phyloP scores from a whole-genome alignment of 2,113 vertebrate genomes.

The Saguinus imperator region DNA sequence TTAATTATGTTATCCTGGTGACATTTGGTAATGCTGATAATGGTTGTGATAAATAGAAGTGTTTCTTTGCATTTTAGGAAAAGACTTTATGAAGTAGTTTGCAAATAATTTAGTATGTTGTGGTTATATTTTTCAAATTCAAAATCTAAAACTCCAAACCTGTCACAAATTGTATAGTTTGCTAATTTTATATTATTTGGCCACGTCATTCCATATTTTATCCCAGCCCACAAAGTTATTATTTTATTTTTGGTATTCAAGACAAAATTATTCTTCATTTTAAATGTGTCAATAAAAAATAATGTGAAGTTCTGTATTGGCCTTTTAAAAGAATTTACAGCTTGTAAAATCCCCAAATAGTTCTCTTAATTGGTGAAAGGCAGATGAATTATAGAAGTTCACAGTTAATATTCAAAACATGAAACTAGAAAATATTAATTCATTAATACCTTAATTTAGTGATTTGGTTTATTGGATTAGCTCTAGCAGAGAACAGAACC shows the following conservation, averaged over 20 bases:
- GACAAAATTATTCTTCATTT: slow-evolving; percentile 32
- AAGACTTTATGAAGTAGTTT: neutral
- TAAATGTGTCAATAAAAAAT: slow-evolving; percentile 49
- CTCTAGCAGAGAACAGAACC: slow-evolving; percentile 23
- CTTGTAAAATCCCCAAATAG: slow-evolving; percentile 30
- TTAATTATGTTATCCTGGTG: neutral
- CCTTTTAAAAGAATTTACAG: slow-evolving; percentile 34
- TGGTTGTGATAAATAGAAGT: neutral
- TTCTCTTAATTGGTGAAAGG: neutral
- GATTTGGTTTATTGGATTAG: slow-evolving; percentile 55
- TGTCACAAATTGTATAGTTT: neutral
- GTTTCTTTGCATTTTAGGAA: neutral
- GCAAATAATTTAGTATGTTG: neutral
- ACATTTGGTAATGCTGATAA: neutral
- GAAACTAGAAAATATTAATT: neutral
- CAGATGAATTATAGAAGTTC: slow-evolving; percentile 5
- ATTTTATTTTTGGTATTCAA: slow-evolving; percentile 41
- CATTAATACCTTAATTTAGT: slow-evolving; percentile 53
- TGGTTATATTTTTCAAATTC: neutral
- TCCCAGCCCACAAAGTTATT: neutral
- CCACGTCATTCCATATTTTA: neutral
- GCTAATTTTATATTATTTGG: neutral
- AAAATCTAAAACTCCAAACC: neutral
- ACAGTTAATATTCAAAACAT: slow-evolving; percentile 12
- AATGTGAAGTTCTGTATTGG: neutral